A percentile compares a stretch with the other conserved stretches of the same genome.
Evolutionary conservation across 1,140 invertebrate genomes (phyloP).

Genomic region (Aphidius ervi): DNA sequence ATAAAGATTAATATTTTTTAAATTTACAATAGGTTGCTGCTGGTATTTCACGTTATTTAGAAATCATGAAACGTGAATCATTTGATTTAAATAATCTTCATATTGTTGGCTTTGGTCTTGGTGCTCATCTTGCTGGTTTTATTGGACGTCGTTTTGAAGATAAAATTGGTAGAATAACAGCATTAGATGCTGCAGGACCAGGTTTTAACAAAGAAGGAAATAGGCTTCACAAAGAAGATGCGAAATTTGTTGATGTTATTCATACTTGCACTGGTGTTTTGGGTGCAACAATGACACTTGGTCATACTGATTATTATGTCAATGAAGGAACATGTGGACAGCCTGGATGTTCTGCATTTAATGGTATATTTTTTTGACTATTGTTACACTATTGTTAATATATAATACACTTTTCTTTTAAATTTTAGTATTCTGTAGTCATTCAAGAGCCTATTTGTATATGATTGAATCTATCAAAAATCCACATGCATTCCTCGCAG

Average conservation of each 20-base stretch:
- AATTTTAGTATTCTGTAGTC: no score
- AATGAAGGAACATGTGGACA: conserved; percentile 63
- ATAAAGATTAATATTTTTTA: conserved; percentile 34
- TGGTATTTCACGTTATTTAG: conserved; percentile 19
- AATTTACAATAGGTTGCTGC: conserved; percentile 33
- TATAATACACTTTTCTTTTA: no score
- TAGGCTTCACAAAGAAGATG: conserved; percentile 62
- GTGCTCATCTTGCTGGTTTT: conserved; percentile 75
- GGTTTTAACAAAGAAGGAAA: conserved; percentile 53
- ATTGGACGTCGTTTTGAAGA: conserved; percentile 57
- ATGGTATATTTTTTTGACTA: no score
- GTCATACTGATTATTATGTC: conserved; percentile 75
- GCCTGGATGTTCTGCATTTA: conserved; percentile 55
- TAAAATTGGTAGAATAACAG: conserved; percentile 60
- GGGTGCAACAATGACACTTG: conserved; percentile 55
- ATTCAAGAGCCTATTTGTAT: no score
- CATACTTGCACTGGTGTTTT: conserved; percentile 63
- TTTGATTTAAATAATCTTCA: conserved; percentile 56
- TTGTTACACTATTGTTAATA: no score
- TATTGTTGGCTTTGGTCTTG: conserved; percentile 79
- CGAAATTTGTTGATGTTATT: conserved; percentile 68
- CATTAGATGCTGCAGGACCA: conserved; percentile 69
- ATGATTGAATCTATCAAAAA: no score
- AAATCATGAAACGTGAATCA: no score
- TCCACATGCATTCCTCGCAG: no score